These are phyloP conservation scores for Drosophila simulans DNA, from an alignment of 1,140 invertebrate genomes.

Conservation along the genomic window DNA sequence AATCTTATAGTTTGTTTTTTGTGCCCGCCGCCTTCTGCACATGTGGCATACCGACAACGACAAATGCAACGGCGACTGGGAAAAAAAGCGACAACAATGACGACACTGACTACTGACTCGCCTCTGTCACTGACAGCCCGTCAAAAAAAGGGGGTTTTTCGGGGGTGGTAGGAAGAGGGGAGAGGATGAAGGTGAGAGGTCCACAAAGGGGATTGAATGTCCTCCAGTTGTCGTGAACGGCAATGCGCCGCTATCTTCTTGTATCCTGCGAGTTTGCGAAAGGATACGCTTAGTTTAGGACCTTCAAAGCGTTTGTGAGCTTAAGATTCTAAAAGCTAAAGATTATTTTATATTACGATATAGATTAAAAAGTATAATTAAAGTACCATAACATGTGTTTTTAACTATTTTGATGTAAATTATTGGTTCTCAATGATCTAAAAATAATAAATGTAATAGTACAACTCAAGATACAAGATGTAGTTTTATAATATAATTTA, in stretches of 20 bases:
- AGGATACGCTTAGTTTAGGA: constrained; percentile 1
- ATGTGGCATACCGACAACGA: constrained; percentile 63
- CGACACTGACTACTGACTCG: constrained; percentile 74
- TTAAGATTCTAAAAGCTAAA: background rate
- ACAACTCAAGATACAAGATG: too few species aligned
- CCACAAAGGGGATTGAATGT: constrained; percentile 29
- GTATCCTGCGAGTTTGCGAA: background rate
- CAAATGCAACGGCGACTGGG: constrained; percentile 33
- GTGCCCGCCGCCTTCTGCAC: constrained; percentile 57
- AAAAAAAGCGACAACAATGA: constrained; percentile 76
- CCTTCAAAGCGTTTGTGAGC: background rate
- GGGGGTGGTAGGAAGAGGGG: background rate
- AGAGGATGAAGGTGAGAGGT: constrained; percentile 1
- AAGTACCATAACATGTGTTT: too few species aligned
- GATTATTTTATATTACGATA: too few species aligned
- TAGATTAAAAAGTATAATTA: too few species aligned
- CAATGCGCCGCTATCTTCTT: constrained; percentile 37
- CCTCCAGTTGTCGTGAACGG: constrained; percentile 64
- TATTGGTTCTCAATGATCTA: too few species aligned
- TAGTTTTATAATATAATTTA: too few species aligned
- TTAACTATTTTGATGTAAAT: background rate
- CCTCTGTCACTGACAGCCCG: constrained; percentile 70
- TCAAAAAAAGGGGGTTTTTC: constrained; percentile 44
- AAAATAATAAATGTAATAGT: too few species aligned
- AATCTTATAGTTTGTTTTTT: constrained; percentile 76